Conservation (phyloP, 2,888 invertebrate genomes). For the Agonopterix subpropinquella region DNA sequence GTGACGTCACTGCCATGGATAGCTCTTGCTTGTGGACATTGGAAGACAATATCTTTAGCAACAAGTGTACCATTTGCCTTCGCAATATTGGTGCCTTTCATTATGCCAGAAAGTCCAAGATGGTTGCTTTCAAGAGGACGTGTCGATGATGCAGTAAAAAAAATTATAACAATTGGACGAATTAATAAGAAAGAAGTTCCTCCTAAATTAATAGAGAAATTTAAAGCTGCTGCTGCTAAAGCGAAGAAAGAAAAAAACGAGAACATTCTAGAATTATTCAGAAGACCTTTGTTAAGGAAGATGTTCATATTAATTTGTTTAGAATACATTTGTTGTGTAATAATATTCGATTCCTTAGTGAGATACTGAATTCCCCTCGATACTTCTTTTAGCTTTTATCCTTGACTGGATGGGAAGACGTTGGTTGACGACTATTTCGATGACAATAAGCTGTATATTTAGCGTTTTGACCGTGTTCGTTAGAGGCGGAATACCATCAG, state of each 20-base stretch:
- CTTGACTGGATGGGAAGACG: constrained; percentile 45
- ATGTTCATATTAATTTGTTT: constrained; percentile 37
- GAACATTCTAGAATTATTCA: constrained; percentile 35
- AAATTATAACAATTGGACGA: constrained; percentile 36
- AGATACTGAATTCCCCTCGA: constrained; percentile 45
- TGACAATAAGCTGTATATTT: constrained; percentile 32
- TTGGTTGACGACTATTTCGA: constrained; percentile 35
- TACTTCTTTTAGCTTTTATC: constrained; percentile 37
- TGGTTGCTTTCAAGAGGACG: constrained; percentile 47
- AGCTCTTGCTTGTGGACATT: constrained; percentile 39
- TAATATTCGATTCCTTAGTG: constrained; percentile 42
- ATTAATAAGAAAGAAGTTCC: constrained; percentile 41
- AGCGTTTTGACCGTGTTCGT: constrained; percentile 33
- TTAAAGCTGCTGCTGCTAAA: constrained; percentile 23
- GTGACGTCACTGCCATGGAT: constrained; percentile 41
- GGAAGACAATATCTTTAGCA: constrained; percentile 42
- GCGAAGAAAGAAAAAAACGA: constrained; percentile 24
- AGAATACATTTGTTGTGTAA: constrained; percentile 37
- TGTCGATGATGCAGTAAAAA: constrained; percentile 39
- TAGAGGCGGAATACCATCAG: constrained; percentile 28
- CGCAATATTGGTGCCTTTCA: constrained; percentile 34
- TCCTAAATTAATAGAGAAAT: constrained; percentile 36
- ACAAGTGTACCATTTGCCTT: constrained; percentile 41
- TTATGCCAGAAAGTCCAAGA: constrained; percentile 47
- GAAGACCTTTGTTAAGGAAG: constrained; percentile 34